phyloP scores from a whole-genome alignment of 2,888 invertebrate species.

The Pachycephus smyrnensis region DNA sequence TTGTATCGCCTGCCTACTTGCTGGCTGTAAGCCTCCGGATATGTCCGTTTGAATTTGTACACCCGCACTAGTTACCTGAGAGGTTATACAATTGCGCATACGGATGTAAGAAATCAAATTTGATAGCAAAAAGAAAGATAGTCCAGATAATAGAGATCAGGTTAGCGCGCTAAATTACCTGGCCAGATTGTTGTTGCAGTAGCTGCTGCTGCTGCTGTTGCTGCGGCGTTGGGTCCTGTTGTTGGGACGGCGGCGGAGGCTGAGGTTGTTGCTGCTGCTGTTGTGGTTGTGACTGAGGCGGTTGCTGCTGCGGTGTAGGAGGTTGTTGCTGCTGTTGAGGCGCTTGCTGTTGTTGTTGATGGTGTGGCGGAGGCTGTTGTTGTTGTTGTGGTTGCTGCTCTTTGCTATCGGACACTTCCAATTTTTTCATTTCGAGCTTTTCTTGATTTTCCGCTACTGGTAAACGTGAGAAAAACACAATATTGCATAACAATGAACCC shows the following conservation, averaged over 20 bases:
- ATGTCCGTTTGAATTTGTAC: conserved; percentile 57
- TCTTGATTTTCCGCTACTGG: conserved; percentile 56
- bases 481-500: not conserved
- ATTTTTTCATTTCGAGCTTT: conserved; percentile 57
- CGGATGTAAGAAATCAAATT: not conserved
- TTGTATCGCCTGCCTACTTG: conserved; percentile 48
- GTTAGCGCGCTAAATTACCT: conserved; percentile 25
- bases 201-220: conserved; percentile 42
- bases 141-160: not conserved
- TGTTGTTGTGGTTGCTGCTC: conserved; percentile 59
- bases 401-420: conserved; percentile 47
- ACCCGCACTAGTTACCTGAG: conserved; percentile 51
- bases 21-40: conserved; percentile 50
- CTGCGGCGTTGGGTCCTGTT: conserved; percentile 27
- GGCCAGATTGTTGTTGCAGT: conserved; percentile 29
- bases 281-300: conserved; percentile 53
- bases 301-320: conserved; percentile 31
- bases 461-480: not conserved
- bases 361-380: conserved; percentile 46
- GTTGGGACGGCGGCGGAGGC: conserved; percentile 23
- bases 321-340: conserved; percentile 42
- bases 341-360: conserved; percentile 44
- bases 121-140: conserved; percentile 7
- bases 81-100: not conserved
- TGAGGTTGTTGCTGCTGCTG: conserved; percentile 19